Evolutionary conservation across 2,113 vertebrate genomes (phyloP).

Genomic region (Trichechus manatus): DNA sequence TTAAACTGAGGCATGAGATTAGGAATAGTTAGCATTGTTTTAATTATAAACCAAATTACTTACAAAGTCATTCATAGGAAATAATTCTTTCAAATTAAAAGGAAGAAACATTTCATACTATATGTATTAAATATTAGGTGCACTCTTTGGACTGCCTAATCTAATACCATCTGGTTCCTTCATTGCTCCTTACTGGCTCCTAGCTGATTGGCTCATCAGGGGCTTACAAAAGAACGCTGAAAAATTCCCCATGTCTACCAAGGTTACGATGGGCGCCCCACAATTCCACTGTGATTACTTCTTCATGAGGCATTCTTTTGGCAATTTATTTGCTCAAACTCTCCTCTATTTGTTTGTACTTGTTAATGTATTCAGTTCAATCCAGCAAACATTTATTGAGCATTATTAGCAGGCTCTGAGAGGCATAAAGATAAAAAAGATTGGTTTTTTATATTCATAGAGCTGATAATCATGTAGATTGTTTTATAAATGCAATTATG

Average conservation of each 20-base stretch:
- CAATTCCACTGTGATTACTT: neutral
- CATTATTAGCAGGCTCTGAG: slow-evolving; percentile 66
- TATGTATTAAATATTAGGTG: neutral
- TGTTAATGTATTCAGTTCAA: slow-evolving; percentile 69
- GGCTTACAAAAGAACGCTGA: neutral
- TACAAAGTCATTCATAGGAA: slow-evolving; percentile 54
- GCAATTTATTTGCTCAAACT: slow-evolving; percentile 48
- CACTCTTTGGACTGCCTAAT: neutral
- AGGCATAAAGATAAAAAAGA: slow-evolving; percentile 58
- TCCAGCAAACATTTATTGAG: slow-evolving; percentile 71
- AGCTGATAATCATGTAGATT: slow-evolving; percentile 58
- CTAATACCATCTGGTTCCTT: neutral
- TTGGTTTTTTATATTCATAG: slow-evolving; percentile 69
- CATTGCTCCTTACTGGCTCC: neutral
- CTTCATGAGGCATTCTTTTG: slow-evolving; percentile 29
- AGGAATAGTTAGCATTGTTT: slow-evolving; percentile 24
- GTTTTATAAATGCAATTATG: slow-evolving; percentile 49
- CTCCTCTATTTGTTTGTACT: slow-evolving; percentile 58
- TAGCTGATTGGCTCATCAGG: neutral
- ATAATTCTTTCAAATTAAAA: slow-evolving; percentile 24
- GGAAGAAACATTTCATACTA: neutral
- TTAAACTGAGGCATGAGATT: neutral
- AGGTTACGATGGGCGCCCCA: neutral
- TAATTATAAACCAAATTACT: slow-evolving; percentile 47
- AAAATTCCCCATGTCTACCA: neutral